These are phyloP conservation scores for Mormyrus lacerda DNA, from an alignment of 2,113 vertebrate genomes.

Conservation along the genomic window DNA sequence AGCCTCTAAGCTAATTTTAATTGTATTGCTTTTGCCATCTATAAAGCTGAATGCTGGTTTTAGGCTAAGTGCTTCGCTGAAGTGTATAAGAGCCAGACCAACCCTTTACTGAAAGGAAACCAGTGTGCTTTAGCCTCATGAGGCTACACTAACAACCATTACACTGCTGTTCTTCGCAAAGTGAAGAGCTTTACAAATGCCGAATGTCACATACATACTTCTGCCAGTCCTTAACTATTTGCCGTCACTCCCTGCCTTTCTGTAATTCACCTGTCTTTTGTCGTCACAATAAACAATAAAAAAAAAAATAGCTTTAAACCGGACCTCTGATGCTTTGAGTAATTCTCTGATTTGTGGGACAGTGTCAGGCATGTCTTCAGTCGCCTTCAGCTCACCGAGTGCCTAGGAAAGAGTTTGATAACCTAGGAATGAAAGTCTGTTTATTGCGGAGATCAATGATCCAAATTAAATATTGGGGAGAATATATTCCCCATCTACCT, in stretches of 20 bases:
- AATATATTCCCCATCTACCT: not conserved
- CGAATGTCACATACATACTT: not conserved
- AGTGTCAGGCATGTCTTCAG: not conserved
- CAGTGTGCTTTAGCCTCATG: not conserved
- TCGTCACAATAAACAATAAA: not conserved
- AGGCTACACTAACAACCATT: not conserved
- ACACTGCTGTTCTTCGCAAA: not conserved
- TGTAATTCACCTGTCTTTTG: not conserved
- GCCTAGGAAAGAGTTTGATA: not conserved
- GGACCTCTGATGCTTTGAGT: not conserved
- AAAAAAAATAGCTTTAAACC: not conserved
- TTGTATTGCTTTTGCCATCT: not conserved
- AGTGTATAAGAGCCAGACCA: not conserved
- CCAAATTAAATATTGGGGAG: not conserved
- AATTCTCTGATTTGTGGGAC: not conserved
- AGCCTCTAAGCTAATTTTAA: not conserved
- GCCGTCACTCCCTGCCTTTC: not conserved
- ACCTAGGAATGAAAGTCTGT: not conserved
- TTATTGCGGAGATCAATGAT: not conserved
- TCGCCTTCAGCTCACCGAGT: not conserved
- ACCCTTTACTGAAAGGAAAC: not conserved
- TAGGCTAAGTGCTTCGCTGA: not conserved
- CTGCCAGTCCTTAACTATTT: not conserved
- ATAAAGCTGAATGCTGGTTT: not conserved
- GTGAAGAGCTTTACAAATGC: not conserved